These are phyloP conservation scores for Syngnathus typhle DNA, from an alignment of 2,113 vertebrate genomes.

Conservation along the genomic window DNA sequence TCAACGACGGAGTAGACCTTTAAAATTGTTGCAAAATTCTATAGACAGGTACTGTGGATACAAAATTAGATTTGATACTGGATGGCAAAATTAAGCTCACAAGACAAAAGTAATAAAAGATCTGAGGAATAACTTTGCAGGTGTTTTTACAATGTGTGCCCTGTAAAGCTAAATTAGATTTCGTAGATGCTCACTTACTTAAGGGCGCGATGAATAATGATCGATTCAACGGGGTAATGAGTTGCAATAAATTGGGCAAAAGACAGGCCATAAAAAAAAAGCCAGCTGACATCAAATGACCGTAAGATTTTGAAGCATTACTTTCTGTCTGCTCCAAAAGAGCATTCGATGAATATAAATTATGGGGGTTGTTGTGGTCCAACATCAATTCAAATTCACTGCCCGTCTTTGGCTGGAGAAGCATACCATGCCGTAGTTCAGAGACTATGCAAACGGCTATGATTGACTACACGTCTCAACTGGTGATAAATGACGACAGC, in stretches of 20 bases:
- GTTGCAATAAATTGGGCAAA: conserved; percentile 1
- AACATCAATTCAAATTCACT: conserved; percentile 16
- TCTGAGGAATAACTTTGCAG: background rate
- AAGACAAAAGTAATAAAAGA: background rate
- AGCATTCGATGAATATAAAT: conserved; percentile 3
- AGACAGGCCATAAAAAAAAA: conserved; percentile 1
- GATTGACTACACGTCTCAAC: background rate
- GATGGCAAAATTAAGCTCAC: background rate
- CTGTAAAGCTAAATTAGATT: background rate
- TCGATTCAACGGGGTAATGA: conserved; percentile 8
- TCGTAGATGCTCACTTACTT: background rate
- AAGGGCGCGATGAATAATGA: conserved; percentile 9
- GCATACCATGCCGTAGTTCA: background rate
- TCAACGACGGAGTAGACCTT: background rate
- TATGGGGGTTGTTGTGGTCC: conserved; percentile 4
- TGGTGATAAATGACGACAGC: background rate
- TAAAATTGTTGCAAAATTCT: background rate
- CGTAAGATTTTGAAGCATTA: conserved; percentile 4
- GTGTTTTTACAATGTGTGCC: background rate
- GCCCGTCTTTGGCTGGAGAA: background rate
- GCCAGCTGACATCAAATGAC: conserved; percentile 12
- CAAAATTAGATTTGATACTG: background rate
- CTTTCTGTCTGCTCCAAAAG: conserved; percentile 13
- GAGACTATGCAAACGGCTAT: background rate
- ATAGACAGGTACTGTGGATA: background rate